Conservation (phyloP, 2,888 invertebrate species). For the Chouioia cunea region DNA sequence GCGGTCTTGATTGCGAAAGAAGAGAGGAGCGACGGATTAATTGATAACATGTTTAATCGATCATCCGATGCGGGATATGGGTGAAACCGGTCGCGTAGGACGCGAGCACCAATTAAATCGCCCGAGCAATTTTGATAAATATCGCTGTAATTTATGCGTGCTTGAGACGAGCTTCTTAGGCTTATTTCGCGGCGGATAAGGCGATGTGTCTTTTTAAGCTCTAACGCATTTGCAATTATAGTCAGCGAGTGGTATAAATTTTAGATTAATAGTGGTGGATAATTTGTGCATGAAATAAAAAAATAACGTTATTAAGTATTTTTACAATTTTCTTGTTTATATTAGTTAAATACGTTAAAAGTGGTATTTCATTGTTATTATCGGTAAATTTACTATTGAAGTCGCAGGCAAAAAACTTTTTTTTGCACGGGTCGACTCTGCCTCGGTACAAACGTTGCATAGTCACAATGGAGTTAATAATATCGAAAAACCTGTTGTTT, state of each 20-base stretch:
- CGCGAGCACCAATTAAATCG: constrained; percentile 46
- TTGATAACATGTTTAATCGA: constrained; percentile 11
- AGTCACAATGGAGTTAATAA: too few species aligned
- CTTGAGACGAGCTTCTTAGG: constrained; percentile 2
- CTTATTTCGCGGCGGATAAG: constrained; percentile 26
- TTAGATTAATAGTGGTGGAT: too few species aligned
- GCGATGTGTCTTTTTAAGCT: constrained; percentile 8
- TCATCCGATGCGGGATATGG: neutral
- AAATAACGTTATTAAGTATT: neutral
- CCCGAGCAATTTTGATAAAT: constrained; percentile 48
- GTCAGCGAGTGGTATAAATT: too few species aligned
- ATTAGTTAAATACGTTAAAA: too few species aligned
- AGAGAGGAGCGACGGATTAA: constrained; percentile 16
- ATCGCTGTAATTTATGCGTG: constrained; percentile 39
- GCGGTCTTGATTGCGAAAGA: constrained; percentile 7
- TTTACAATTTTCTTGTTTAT: too few species aligned
- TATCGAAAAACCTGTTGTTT: too few species aligned
- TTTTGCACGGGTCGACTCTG: too few species aligned
- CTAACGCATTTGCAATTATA: constrained; percentile 15
- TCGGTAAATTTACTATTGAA: too few species aligned
- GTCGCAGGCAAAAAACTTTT: too few species aligned
- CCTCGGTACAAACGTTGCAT: too few species aligned
- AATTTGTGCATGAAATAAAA: neutral
- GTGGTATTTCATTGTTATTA: too few species aligned
- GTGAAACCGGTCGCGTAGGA: constrained; percentile 24